phyloP scores from a whole-genome alignment of 2,797 vertebrate species.

The Crypturellus tataupa region DNA sequence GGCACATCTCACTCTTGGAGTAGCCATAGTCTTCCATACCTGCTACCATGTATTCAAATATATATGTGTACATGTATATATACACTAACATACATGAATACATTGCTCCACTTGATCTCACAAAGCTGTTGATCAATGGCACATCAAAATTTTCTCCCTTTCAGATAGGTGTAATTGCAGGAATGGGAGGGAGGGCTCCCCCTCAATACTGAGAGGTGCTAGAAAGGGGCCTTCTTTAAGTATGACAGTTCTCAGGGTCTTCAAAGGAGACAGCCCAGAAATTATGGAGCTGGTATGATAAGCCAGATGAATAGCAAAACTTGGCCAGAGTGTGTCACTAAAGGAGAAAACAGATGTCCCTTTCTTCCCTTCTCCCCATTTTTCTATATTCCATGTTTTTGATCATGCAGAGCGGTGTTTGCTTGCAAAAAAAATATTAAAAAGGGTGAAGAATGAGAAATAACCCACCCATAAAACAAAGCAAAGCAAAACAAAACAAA shows the following conservation, averaged over 20 bases:
- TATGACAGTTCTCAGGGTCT: neutral
- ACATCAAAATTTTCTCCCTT: neutral
- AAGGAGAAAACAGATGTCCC: neutral
- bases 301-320: neutral
- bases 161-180: neutral
- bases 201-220: accelerated
- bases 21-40: neutral
- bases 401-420: neutral
- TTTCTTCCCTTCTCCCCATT: neutral
- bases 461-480: neutral
- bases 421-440: neutral
- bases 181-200: neutral
- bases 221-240: neutral
- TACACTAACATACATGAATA: neutral
- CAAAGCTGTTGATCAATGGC: neutral
- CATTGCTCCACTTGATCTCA: neutral
- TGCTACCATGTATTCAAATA: neutral
- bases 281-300: neutral
- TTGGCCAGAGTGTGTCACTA: neutral
- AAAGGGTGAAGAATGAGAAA: neutral
- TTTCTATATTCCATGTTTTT: neutral
- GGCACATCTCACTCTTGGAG: neutral
- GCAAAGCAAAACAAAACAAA: neutral
- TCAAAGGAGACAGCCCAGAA: neutral
- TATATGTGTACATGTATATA: accelerated